Percentiles rank a stretch among this genome's conserved stretches.
Evolutionary conservation across 1,140 invertebrate genomes (phyloP).

Genomic region (Ericerus pela): DNA sequence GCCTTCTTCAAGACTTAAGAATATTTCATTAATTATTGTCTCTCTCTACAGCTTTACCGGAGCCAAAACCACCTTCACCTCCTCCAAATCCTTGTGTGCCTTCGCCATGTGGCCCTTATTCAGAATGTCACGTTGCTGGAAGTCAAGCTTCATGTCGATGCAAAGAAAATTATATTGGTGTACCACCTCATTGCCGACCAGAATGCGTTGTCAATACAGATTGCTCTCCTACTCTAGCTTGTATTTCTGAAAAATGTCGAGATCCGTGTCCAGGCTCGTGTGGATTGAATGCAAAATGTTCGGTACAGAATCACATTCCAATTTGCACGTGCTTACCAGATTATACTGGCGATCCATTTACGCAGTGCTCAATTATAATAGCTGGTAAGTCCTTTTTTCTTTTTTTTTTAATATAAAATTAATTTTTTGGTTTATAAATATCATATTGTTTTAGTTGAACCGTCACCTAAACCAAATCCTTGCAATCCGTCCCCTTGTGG

Average conservation of each 20-base stretch:
- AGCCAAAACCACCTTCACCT: constrained; percentile 11
- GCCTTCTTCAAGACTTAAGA: no score
- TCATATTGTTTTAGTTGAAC: constrained; percentile 8
- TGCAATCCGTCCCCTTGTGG: constrained; percentile 68
- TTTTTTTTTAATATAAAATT: neutral
- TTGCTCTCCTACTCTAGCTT: constrained; percentile 37
- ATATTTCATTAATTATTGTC: no score
- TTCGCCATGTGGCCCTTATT: constrained; percentile 36
- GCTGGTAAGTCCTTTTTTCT: constrained; percentile 20
- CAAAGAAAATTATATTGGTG: constrained; percentile 36
- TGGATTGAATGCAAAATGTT: constrained; percentile 50
- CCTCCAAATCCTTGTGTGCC: constrained; percentile 24
- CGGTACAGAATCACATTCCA: constrained; percentile 59
- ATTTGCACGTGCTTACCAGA: constrained; percentile 49
- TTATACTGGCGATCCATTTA: constrained; percentile 46
- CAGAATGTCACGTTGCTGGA: constrained; percentile 31
- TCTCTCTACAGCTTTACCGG: constrained; percentile 5
- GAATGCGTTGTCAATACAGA: constrained; percentile 41
- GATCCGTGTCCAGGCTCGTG: constrained; percentile 55
- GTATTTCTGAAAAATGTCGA: constrained; percentile 46
- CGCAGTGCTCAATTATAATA: constrained; percentile 29
- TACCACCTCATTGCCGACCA: constrained; percentile 39
- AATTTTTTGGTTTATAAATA: neutral
- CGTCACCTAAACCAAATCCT: constrained; percentile 35
- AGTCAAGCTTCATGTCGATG: constrained; percentile 42